Conservation (phyloP, 2,888 invertebrate species). For the Cremastinae sp. region DNA sequence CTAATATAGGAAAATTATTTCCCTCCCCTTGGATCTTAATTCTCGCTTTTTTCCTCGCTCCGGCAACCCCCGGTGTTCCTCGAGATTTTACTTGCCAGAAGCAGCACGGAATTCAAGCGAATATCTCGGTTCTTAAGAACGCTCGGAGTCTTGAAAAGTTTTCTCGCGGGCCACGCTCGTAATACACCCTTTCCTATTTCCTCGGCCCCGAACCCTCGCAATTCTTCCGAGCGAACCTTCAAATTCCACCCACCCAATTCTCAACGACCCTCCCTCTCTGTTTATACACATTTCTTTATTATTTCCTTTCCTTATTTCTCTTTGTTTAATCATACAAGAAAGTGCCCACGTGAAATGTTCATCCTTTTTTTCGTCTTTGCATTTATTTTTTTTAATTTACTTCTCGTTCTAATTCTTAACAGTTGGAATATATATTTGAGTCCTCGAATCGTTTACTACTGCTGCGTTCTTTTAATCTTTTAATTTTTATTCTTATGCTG, state of each 20-base stretch:
- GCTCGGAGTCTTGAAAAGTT: slow-evolving; percentile 31
- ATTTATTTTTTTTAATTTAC: too few relatives aligned
- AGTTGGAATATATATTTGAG: too few relatives aligned
- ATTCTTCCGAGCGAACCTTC: slow-evolving; percentile 1
- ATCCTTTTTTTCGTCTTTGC: too few relatives aligned
- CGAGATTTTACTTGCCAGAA: slow-evolving; percentile 16
- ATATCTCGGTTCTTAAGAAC: slow-evolving; percentile 33
- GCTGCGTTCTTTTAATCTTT: too few relatives aligned
- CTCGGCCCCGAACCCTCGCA: slow-evolving; percentile 15
- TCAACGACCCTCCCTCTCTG: background rate
- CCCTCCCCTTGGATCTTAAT: background rate
- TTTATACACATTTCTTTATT: background rate
- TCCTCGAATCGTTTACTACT: too few relatives aligned
- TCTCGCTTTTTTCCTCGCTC: slow-evolving; percentile 1
- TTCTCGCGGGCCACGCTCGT: slow-evolving; percentile 29
- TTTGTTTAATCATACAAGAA: too few relatives aligned
- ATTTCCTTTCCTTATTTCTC: background rate
- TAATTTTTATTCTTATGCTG: too few relatives aligned
- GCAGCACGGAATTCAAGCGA: slow-evolving; percentile 36
- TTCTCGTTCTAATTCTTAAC: too few relatives aligned
- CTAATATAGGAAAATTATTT: slow-evolving; percentile 13
- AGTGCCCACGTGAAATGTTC: too few relatives aligned
- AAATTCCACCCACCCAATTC: slow-evolving; percentile 7
- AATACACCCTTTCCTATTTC: slow-evolving; percentile 36
- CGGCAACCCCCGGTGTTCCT: slow-evolving; percentile 15